phyloP scores from a whole-genome alignment of 1,140 invertebrate species.

The Bombus waltoni region DNA sequence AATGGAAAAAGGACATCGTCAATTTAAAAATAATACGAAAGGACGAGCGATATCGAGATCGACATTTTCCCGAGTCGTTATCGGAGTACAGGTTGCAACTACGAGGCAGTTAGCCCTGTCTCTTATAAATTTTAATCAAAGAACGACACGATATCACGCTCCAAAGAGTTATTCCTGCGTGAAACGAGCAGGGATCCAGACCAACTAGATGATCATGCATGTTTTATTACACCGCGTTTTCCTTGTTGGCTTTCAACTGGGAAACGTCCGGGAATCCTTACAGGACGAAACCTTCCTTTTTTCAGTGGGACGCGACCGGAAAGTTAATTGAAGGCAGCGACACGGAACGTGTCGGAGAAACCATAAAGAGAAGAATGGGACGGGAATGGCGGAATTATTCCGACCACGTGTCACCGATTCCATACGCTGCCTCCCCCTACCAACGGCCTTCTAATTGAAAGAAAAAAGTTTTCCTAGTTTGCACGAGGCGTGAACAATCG shows the following conservation, averaged over 20 bases:
- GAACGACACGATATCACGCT: neutral
- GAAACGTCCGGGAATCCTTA: constrained; percentile 31
- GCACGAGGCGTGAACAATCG: neutral
- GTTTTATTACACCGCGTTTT: constrained; percentile 40
- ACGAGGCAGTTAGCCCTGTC: neutral
- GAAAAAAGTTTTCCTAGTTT: constrained; percentile 4
- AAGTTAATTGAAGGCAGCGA: constrained; percentile 60
- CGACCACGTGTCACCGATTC: constrained; percentile 19
- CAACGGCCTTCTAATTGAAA: neutral
- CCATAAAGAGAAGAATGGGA: neutral
- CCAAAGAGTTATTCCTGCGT: neutral
- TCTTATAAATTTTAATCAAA: constrained; percentile 31
- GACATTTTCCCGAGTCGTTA: neutral
- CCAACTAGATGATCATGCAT: constrained; percentile 17
- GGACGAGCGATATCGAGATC: neutral
- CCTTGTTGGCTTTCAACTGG: constrained; percentile 19
- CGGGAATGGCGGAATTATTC: neutral
- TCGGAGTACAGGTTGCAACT: neutral
- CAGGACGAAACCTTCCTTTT: constrained; percentile 2
- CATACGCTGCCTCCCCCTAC: neutral
- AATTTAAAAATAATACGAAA: no score
- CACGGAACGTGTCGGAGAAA: constrained; percentile 22
- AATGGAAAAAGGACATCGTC: neutral
- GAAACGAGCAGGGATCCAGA: neutral
- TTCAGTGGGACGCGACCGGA: constrained; percentile 4